phyloP scores from a whole-genome alignment of 2,113 vertebrate species.

The Papio anubis region DNA sequence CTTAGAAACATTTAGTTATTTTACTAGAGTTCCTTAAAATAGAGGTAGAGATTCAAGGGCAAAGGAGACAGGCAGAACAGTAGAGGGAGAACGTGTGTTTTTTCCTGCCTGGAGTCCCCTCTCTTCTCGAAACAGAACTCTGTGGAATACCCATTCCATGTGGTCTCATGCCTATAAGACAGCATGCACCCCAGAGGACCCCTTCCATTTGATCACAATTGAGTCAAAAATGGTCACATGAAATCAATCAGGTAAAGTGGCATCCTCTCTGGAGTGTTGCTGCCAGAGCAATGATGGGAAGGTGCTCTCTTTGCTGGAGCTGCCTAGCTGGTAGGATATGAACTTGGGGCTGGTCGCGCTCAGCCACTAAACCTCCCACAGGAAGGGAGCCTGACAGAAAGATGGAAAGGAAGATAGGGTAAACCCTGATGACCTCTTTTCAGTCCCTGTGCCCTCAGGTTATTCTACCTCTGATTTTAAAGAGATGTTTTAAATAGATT shows the following conservation, averaged over 20 bases:
- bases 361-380: background rate
- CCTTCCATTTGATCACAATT: background rate
- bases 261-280: background rate
- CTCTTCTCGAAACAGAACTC: background rate
- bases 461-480: slow-evolving; percentile 17
- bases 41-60: background rate
- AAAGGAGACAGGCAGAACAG: background rate
- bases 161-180: background rate
- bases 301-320: background rate
- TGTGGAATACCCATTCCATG: background rate
- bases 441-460: background rate
- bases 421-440: background rate
- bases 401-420: background rate
- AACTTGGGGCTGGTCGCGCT: background rate
- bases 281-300: background rate
- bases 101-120: background rate
- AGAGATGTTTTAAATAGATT: background rate
- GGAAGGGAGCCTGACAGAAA: background rate
- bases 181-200: background rate
- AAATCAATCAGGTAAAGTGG: background rate
- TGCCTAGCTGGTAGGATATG: background rate
- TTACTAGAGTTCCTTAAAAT: slow-evolving; percentile 10
- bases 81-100: background rate
- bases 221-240: background rate
- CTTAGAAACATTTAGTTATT: slow-evolving; percentile 29